phyloP scores from a whole-genome alignment of 2,797 vertebrate genomes.

The Anisognathus igniventris region DNA sequence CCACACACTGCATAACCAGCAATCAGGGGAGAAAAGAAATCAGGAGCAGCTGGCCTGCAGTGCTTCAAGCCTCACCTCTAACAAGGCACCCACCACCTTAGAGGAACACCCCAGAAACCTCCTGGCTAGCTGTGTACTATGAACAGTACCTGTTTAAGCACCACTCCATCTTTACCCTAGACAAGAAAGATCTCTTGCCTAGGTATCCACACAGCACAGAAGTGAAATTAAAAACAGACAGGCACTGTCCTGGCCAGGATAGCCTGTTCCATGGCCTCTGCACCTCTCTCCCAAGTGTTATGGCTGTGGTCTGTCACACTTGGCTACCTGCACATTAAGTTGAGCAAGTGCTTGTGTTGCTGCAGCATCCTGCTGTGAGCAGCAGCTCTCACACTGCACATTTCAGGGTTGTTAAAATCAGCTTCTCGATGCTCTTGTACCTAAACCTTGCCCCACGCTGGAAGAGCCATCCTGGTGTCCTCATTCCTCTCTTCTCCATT shows the following conservation, averaged over 20 bases:
- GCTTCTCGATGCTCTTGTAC: not conserved
- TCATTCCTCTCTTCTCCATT: not conserved
- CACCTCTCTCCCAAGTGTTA: not conserved
- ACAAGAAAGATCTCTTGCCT: not conserved
- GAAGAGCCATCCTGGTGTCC: not conserved
- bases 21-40: not conserved
- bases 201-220: not conserved
- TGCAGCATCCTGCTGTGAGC: not conserved
- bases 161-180: not conserved
- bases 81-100: not conserved
- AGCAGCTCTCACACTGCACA: not conserved
- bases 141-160: not conserved
- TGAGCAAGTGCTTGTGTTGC: not conserved
- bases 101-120: not conserved
- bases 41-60: not conserved
- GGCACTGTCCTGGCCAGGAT: accelerated
- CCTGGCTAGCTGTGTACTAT: not conserved
- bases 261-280: not conserved
- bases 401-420: not conserved
- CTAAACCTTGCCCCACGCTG: not conserved
- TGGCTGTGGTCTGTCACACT: not conserved
- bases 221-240: not conserved
- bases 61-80: not conserved
- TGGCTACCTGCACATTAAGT: not conserved
- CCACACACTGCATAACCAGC: not conserved